Percentiles rank a stretch among this genome's conserved stretches.
Conservation (phyloP, 1,140 invertebrate species). For the Globodera rostochiensis region DNA sequence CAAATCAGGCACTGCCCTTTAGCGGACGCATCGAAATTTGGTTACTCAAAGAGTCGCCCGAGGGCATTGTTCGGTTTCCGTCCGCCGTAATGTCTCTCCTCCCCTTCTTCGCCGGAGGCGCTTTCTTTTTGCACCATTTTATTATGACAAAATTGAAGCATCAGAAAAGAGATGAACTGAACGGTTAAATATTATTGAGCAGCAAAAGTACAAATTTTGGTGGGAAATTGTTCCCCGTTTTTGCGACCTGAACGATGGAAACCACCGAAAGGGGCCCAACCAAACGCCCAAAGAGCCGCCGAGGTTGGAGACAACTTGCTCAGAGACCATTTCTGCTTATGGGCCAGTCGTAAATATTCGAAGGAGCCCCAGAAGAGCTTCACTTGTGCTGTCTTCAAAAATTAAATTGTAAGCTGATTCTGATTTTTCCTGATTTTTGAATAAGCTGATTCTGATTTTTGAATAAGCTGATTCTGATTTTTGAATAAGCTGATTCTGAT, state of each 20-base stretch:
- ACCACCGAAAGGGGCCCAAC: constrained; percentile 42
- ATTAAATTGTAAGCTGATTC: neutral
- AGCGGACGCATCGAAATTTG: neutral
- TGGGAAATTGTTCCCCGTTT: no score
- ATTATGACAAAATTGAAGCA: neutral
- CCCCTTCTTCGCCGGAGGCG: neutral
- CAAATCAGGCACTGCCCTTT: neutral
- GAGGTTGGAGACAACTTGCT: constrained; percentile 37
- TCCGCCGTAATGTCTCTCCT: neutral
- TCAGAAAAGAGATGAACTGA: constrained; percentile 5
- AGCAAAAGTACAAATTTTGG: neutral
- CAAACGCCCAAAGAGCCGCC: constrained; percentile 47
- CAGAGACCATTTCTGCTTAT: constrained; percentile 33
- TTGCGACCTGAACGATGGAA: constrained; percentile 39
- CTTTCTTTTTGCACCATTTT: constrained; percentile 8
- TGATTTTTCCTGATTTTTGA: no score
- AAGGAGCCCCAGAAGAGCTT: constrained; percentile 46
- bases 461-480: no score
- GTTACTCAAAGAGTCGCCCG: neutral
- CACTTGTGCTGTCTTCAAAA: constrained; percentile 37
- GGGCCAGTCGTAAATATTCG: constrained; percentile 41
- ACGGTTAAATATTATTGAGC: neutral
- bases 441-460: no score
- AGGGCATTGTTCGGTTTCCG: neutral
- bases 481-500: no score